Evolutionary conservation across 2,113 vertebrate species (phyloP).

Genomic region (Cyprinodon brontotheroides): DNA sequence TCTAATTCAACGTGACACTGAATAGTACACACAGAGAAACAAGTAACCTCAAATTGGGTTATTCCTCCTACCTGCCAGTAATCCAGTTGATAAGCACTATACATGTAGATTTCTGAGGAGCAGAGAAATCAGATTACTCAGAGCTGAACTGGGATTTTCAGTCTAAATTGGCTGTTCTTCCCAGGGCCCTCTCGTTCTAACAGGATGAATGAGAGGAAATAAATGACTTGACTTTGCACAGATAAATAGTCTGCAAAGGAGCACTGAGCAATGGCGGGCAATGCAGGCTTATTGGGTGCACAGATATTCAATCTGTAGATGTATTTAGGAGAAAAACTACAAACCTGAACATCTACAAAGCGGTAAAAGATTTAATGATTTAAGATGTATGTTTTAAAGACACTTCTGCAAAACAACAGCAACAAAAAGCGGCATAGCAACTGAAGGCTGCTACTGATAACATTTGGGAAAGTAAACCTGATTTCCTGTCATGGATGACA

Average conservation of each 20-base stretch:
- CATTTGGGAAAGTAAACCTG: constrained; percentile 35
- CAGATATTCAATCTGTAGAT: constrained; percentile 7
- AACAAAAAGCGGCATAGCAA: constrained; percentile 1
- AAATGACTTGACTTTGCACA: constrained; percentile 76
- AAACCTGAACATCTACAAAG: not conserved
- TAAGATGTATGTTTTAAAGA: not conserved
- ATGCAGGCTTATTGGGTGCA: constrained; percentile 17
- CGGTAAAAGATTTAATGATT: constrained; percentile 21
- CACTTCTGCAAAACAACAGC: not conserved
- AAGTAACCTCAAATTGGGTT: constrained; percentile 84
- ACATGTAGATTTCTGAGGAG: constrained; percentile 83
- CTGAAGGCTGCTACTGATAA: constrained; percentile 1
- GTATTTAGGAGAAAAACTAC: constrained; percentile 24
- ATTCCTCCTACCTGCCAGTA: constrained; percentile 84
- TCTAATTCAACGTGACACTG: constrained; percentile 79
- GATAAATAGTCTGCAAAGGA: constrained; percentile 66
- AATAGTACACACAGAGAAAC: constrained; percentile 81
- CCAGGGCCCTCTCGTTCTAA: constrained; percentile 67
- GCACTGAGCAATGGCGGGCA: constrained; percentile 36
- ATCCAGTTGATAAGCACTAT: constrained; percentile 85
- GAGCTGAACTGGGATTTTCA: constrained; percentile 74
- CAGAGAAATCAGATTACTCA: constrained; percentile 81
- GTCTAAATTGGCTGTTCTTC: constrained; percentile 76
- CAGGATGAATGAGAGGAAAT: constrained; percentile 74
- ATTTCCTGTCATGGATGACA: constrained; percentile 28